Conservation (phyloP, 1,140 invertebrate genomes). For the Sminthurides bifidus region DNA sequence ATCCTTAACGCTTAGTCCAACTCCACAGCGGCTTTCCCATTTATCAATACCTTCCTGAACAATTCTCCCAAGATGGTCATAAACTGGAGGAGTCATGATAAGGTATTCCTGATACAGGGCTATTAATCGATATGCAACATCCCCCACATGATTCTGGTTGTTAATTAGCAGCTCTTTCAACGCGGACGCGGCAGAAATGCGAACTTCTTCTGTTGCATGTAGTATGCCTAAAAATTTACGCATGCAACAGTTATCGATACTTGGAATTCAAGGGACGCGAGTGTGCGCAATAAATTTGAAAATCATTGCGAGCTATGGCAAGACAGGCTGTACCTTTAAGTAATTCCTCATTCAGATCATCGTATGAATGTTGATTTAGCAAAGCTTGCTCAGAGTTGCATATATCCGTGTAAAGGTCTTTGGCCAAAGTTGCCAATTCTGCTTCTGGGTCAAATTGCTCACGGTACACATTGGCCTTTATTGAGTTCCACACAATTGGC, state of each 20-base stretch:
- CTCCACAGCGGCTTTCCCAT: constrained; percentile 76
- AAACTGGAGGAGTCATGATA: constrained; percentile 68
- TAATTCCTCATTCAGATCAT: constrained; percentile 36
- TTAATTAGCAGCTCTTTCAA: constrained; percentile 49
- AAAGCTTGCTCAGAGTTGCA: constrained; percentile 33
- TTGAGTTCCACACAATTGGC: neutral
- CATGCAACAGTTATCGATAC: neutral
- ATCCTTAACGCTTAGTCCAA: constrained; percentile 65
- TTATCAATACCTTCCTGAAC: constrained; percentile 70
- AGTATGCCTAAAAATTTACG: constrained; percentile 31
- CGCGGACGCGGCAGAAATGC: constrained; percentile 62
- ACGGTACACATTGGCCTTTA: constrained; percentile 11
- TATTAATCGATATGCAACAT: constrained; percentile 54
- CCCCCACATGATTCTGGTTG: constrained; percentile 43
- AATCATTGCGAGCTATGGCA: neutral
- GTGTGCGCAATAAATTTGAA: neutral
- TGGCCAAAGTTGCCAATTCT: constrained; percentile 44
- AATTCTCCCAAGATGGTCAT: constrained; percentile 85
- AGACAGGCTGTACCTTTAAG: neutral
- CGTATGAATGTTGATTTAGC: constrained; percentile 36
- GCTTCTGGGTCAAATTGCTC: constrained; percentile 15
- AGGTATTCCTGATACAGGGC: constrained; percentile 46
- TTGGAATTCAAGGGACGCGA: neutral
- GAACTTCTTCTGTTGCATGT: constrained; percentile 63
- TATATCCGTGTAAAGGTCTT: constrained; percentile 34